Base-by-base conservation (phyloP, 53 echinoderm and acorn worm genomes). In the Henricia sp. region DNA sequence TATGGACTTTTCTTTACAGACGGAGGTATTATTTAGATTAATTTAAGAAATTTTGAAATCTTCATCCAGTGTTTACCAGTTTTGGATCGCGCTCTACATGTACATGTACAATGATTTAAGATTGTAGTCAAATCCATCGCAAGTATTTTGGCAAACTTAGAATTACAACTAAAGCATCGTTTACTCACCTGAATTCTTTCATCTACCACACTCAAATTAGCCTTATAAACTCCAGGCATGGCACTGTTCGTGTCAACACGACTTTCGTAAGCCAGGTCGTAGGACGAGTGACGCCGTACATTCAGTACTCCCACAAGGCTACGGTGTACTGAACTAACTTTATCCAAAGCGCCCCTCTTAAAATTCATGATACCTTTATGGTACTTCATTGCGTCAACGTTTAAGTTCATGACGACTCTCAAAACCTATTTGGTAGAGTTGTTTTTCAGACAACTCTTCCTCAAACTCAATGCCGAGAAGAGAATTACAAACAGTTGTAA, bases 221-320 rank as follows among this genome's bases (percentile, higher is more conserved):
- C 64, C 16, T 62, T 80, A 48, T 62, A 80, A 35, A 48, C 35
- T 63, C 80, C 80, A 16, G 80, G 80, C 50, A 46, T 50, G 21
- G 46, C 13, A 44, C 44, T n/a, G 20, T 6, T 25, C 20, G 51
- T 38, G 1, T 35, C 73, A 71, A 71, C 17, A 4, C n/a, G 35
- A 10, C 8, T 34, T 29, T n/a, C 27, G 21, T 30, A 44, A 19
- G 52, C 27, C 33, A 80, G 20, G 33, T 80, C 80, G 32, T 80
- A 80, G 1, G 80, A 63, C 8, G 64, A 21, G 80, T 63, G 42
- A 44, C 46, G 43, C 2, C 65, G 65, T 30, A 32, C 20, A 1
- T 60, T 34, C n/a, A 62, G 3, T 16, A 23, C 63, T 12, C 2
- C 13, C 30, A 63, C 43, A 17, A 64, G 0, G 20, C 64, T 3